Evolutionary conservation across 2,113 vertebrate species (phyloP).

Genomic region (Calidris pugnax): DNA sequence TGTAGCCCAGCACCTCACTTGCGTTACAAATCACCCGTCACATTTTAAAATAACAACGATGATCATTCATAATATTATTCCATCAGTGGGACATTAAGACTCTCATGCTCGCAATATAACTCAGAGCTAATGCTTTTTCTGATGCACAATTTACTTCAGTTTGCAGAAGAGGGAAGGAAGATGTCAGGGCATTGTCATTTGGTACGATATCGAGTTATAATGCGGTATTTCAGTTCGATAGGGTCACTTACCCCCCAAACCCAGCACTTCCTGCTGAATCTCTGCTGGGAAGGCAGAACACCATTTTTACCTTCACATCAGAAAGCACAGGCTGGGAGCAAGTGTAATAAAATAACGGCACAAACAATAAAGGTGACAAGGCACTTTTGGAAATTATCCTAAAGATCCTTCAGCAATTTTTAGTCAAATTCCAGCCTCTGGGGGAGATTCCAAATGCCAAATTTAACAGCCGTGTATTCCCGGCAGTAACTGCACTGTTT

Average conservation of each 20-base stretch:
- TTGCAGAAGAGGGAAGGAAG: not conserved
- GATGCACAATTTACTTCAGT: not conserved
- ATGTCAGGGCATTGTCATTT: not conserved
- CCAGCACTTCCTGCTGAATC: not conserved
- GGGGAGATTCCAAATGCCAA: not conserved
- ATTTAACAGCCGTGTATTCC: not conserved
- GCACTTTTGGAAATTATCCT: not conserved
- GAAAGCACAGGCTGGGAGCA: not conserved
- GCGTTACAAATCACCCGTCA: not conserved
- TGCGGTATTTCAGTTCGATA: fast-evolving
- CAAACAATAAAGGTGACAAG: not conserved
- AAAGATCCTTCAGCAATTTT: not conserved
- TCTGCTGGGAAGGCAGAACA: not conserved
- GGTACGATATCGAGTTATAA: not conserved
- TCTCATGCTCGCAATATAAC: not conserved
- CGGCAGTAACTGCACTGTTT: not conserved
- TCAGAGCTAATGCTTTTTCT: conserved; percentile 1
- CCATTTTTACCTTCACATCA: fast-evolving
- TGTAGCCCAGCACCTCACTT: not conserved
- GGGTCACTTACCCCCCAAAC: not conserved
- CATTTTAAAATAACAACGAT: not conserved
- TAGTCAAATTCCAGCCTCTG: not conserved
- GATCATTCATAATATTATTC: not conserved
- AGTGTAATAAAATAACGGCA: not conserved
- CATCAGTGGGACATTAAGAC: not conserved